These are phyloP conservation scores for Pseudolaguvia tuberculata DNA, from an alignment of 2,113 vertebrate genomes.

Conservation along the genomic window DNA sequence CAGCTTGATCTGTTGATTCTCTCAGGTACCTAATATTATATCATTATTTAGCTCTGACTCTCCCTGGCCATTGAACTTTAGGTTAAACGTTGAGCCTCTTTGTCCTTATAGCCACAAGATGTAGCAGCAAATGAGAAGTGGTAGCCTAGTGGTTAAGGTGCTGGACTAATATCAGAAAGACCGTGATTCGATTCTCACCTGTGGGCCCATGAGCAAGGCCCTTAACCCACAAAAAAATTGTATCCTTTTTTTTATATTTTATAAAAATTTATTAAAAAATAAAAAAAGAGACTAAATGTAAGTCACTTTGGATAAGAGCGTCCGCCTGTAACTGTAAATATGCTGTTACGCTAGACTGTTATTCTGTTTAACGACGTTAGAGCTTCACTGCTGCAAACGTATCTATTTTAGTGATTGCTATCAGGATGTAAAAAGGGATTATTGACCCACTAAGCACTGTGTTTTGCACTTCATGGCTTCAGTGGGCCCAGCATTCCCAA, in stretches of 20 bases:
- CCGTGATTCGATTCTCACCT: too few relatives aligned
- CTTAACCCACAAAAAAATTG: too few relatives aligned
- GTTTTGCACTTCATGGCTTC: not conserved
- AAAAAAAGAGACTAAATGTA: too few relatives aligned
- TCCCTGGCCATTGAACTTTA: not conserved
- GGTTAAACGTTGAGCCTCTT: not conserved
- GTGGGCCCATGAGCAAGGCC: too few relatives aligned
- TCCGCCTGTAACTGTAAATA: too few relatives aligned
- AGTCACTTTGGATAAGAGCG: too few relatives aligned
- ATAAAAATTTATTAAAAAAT: too few relatives aligned
- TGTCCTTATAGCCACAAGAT: not conserved
- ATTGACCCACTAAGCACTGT: not conserved
- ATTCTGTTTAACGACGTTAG: not conserved
- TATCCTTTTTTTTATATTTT: too few relatives aligned
- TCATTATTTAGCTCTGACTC: not conserved
- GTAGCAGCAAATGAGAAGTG: too few relatives aligned
- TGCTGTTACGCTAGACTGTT: not conserved
- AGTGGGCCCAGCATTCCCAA: conserved; percentile 17
- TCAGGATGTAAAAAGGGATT: not conserved
- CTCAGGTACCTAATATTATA: not conserved
- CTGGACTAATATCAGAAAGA: too few relatives aligned
- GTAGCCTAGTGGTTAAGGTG: too few relatives aligned
- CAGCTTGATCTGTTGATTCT: not conserved
- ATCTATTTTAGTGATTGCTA: not conserved
- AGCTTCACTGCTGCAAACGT: not conserved